Base-by-base conservation (phyloP, 64 coral and sea anemone species). In the Hydrozoanthus tunicans region DNA sequence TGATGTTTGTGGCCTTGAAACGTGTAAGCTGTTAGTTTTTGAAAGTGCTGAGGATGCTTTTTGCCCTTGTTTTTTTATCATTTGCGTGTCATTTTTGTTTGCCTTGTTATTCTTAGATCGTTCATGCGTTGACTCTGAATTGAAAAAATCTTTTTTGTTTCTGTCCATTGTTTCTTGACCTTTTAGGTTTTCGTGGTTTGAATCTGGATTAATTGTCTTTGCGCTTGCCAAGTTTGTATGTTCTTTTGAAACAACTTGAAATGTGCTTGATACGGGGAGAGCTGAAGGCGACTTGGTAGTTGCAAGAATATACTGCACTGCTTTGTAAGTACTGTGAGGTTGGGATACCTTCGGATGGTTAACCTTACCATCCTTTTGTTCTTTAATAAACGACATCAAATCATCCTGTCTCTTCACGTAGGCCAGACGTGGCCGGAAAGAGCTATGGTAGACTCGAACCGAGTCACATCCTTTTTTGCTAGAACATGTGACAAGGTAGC, bases 311-410 rank as follows among this genome's bases (percentile, higher is more conserved):
- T 58, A 43, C 32, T 43, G 62, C 55, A 62, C 64, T 56, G 66
- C 56, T 88, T 77, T 78, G 90, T 79, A 68, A 52, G 32, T 88
- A 66, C 56, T 77, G 17, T 64, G 82, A 77, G 63, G 62, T 66
- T 63, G 61, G 53, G 56, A 69, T 79, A 15, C 9, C 51, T 59
- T 27, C 17, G 17, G 51, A 69, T 86, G 59, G 9, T 3, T 83
- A 11, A 20, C 25, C 14, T 83, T n/a, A 53, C 70, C 60, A 3
- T 73, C 54, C 24, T 24, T 60, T 56, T 96, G 95, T 65, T 93
- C 95, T 58, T 96, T 79, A 65, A 96, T 94, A 53, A 96, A 96
- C 54, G 95, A 94, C 90, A 92, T 26, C 57, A 96, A 90, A 70
- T 96, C 77, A 57, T 93, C 91, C 11, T 79, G 26, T 58, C 86